Evolutionary conservation across 1,140 invertebrate genomes (phyloP).

Genomic region (Phortica variegata): DNA sequence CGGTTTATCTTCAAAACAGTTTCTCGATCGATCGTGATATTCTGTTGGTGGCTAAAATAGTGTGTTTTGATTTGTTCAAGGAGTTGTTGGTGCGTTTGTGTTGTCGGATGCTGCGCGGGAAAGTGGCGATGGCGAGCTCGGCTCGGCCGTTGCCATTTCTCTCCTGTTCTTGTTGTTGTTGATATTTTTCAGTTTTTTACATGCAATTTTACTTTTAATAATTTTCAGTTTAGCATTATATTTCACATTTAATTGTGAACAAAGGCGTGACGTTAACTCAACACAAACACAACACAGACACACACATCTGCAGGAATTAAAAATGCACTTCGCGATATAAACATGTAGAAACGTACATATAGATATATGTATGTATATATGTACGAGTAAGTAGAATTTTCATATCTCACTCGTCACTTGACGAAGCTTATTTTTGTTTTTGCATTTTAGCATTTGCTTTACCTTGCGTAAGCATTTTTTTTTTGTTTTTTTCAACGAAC

Average conservation of each 20-base stretch:
- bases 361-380: too few relatives aligned
- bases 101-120: constrained; percentile 15
- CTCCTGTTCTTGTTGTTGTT: background rate
- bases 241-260: too few relatives aligned
- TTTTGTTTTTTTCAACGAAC: too few relatives aligned
- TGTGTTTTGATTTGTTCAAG: constrained; percentile 48
- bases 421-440: constrained; percentile 15
- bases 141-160: constrained; percentile 33
- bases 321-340: too few relatives aligned
- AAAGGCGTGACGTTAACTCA: too few relatives aligned
- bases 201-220: background rate
- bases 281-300: background rate
- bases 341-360: too few relatives aligned
- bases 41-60: constrained; percentile 44
- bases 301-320: too few relatives aligned
- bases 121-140: constrained; percentile 36
- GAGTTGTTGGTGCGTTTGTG: constrained; percentile 41
- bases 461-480: too few relatives aligned
- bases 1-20: constrained; percentile 54
- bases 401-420: too few relatives aligned
- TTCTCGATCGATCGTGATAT: constrained; percentile 46
- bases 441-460: too few relatives aligned
- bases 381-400: too few relatives aligned
- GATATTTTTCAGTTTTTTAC: background rate
- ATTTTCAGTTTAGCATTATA: too few relatives aligned